Conservation (phyloP, 2,113 vertebrate species). For the Cryptomyrus ogoouensis region DNA sequence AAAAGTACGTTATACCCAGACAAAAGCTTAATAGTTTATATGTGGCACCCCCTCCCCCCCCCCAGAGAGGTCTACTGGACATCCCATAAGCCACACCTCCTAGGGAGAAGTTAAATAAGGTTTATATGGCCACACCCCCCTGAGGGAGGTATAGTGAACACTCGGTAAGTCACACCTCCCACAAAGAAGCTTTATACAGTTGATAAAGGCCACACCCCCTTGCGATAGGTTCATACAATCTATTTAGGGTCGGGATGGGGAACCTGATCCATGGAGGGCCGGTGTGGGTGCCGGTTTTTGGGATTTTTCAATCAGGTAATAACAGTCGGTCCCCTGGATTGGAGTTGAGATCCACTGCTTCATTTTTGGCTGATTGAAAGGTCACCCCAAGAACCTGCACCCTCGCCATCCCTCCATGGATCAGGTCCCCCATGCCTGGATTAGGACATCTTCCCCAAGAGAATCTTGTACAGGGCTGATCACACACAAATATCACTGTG, state of each 20-base stretch:
- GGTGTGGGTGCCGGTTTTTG: too few relatives aligned
- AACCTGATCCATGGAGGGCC: too few relatives aligned
- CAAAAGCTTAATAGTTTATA: neutral
- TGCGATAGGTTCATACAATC: neutral
- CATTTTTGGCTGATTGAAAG: too few relatives aligned
- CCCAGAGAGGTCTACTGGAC: neutral
- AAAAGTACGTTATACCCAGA: neutral
- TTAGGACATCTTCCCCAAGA: neutral
- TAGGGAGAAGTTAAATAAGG: neutral
- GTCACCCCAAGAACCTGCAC: too few relatives aligned
- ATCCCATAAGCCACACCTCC: neutral
- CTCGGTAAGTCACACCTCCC: neutral
- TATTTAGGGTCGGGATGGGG: neutral
- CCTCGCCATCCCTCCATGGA: too few relatives aligned
- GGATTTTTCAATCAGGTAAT: too few relatives aligned
- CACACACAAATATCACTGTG: neutral
- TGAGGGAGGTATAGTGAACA: neutral
- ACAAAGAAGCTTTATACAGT: neutral
- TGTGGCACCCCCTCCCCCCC: neutral
- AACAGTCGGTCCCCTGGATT: too few relatives aligned
- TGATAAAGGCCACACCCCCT: neutral
- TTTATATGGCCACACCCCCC: neutral
- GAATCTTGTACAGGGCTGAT: neutral
- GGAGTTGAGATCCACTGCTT: too few relatives aligned
- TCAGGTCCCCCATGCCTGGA: too few relatives aligned